phyloP scores from a whole-genome alignment of 2,888 invertebrate species.

The Nasonovia ribisnigri region DNA sequence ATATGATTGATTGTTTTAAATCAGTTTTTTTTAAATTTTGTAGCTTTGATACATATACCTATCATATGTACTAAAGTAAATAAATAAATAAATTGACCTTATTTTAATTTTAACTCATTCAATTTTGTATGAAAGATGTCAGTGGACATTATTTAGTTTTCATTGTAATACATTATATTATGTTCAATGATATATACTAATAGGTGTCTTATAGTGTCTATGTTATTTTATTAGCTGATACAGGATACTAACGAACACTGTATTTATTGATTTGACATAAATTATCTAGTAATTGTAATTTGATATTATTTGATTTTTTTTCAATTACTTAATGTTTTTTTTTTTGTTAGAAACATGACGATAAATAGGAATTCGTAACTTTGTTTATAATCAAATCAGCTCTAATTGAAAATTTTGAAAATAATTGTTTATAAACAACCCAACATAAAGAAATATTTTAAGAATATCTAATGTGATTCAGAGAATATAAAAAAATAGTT shows the following conservation, averaged over 20 bases:
- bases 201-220: too few relatives aligned
- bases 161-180: not conserved
- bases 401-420: not conserved
- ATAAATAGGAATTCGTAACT: too few relatives aligned
- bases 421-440: not conserved
- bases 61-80: not conserved
- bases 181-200: too few relatives aligned
- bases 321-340: too few relatives aligned
- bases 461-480: not conserved
- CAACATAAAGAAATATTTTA: not conserved
- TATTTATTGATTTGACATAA: too few relatives aligned
- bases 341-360: too few relatives aligned
- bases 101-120: not conserved
- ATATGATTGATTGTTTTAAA: not conserved
- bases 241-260: too few relatives aligned
- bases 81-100: not conserved
- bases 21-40: not conserved
- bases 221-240: too few relatives aligned
- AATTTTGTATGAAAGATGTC: not conserved
- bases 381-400: too few relatives aligned
- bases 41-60: not conserved
- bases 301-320: too few relatives aligned
- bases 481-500: not conserved
- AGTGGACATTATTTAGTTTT: not conserved
- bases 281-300: too few relatives aligned